Evolutionary conservation across 2,888 invertebrate genomes (phyloP), one percentile per base, ranked within the genome.

Genomic region (Ennomos fuscantarius): DNA sequence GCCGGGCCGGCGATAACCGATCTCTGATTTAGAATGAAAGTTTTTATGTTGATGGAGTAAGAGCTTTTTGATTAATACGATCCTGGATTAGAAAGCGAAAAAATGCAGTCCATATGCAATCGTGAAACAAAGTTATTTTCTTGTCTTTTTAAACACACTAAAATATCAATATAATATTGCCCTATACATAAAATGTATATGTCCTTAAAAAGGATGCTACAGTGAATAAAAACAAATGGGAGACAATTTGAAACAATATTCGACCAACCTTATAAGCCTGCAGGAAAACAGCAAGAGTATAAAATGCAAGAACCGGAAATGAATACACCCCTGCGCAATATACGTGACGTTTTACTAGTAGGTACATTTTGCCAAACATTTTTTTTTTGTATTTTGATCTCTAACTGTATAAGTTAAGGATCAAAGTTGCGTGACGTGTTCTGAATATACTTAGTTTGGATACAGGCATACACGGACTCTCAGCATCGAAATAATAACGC

Each of bases 221-320:
- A 47, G 31, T 32, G 8, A 15, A 34, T 48, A 34, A 43, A 50
- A n/a, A 45, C 9, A 41, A 49, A 46, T 41, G 33, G 10, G 34
- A 35, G 13, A 34, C 44, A 42, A 43, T 13, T 44, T 9, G 31
- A 42, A 52, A 47, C 50, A 56, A 42, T 39, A 15, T 44, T 52
- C 56, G 62, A 33, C 59, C 79, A 78, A 60, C 84, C 82, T 79
- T 81, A 78, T 50, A 69, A 69, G 71, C 68, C 74, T 70, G 72
- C 72, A 66, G 72, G 75, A 78, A 78, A 79, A 79, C 68, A 76
- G 78, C 71, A 80, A 76, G 76, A 73, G 73, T 75, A 76, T 77
- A 78, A 87, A 88, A 86, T 86, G 84, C 84, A 85, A 86, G 84
- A 79, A 81, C 77, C 80, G 87, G 86, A 88, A 88, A 89, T 87